Conservation (phyloP, 2,797 vertebrate genomes). For the Naso thynnoides region DNA sequence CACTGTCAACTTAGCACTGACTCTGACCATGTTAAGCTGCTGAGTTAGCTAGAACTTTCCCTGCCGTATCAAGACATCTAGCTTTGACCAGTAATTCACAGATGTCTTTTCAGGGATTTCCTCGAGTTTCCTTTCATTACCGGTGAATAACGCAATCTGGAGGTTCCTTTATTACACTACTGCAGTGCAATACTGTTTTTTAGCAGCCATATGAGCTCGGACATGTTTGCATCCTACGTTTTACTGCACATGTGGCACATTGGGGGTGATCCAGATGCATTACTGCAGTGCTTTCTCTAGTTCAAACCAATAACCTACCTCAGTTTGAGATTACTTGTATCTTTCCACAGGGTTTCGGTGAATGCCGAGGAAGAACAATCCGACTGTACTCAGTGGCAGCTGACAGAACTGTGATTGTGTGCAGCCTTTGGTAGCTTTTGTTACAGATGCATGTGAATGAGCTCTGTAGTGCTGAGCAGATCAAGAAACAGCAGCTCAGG, state of each 20-base stretch:
- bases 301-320: not conserved
- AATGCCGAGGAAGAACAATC: not conserved
- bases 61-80: not conserved
- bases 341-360: not conserved
- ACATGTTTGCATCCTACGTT: conserved; percentile 11
- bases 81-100: not conserved
- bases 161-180: not conserved
- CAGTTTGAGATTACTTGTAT: not conserved
- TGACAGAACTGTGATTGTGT: conserved; percentile 13
- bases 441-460: not conserved
- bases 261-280: conserved; percentile 70
- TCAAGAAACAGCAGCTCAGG: not conserved
- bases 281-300: conserved; percentile 18
- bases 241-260: conserved; percentile 82
- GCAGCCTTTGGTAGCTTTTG: not conserved
- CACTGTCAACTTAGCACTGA: not conserved
- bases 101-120: too few relatives aligned
- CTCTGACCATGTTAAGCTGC: not conserved
- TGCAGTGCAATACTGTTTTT: conserved; percentile 19
- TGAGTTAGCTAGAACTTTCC: not conserved
- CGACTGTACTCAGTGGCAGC: not conserved
- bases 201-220: not conserved
- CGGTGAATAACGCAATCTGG: not conserved
- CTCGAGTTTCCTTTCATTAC: too few relatives aligned
- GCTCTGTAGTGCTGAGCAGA: not conserved